Conservation (phyloP, 2,888 invertebrate species). For the Acronicta leporina region DNA sequence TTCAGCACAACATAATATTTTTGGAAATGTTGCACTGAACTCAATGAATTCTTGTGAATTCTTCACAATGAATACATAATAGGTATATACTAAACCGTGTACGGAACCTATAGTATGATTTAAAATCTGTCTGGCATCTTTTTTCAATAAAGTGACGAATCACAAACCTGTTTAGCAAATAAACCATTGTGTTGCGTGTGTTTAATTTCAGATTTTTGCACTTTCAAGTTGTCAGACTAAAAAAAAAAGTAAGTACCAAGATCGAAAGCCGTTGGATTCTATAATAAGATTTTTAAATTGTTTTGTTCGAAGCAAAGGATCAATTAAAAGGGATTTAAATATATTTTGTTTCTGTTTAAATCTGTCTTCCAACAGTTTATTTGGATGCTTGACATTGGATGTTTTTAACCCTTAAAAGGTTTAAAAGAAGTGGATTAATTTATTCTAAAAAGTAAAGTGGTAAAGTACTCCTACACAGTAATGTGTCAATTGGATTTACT, state of each 20-base stretch:
- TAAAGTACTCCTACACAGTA: constrained; percentile 14
- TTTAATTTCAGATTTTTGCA: constrained; percentile 46
- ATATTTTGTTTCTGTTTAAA: neutral
- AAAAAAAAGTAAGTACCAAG: constrained; percentile 20
- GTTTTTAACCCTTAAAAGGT: too few relatives aligned
- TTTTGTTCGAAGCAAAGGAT: constrained; percentile 3
- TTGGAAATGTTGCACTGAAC: neutral
- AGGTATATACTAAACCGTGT: neutral
- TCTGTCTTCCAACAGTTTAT: too few relatives aligned
- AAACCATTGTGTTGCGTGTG: constrained; percentile 49
- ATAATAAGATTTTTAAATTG: constrained; percentile 1
- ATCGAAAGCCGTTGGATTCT: constrained; percentile 30
- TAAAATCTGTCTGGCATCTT: constrained; percentile 5
- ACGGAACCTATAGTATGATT: constrained; percentile 29
- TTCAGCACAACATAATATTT: too few relatives aligned
- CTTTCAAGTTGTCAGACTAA: constrained; percentile 23
- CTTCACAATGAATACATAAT: too few relatives aligned
- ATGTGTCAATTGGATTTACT: neutral
- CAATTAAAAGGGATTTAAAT: neutral
- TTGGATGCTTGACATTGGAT: neutral
- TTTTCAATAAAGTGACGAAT: constrained; percentile 48
- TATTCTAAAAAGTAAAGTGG: constrained; percentile 5
- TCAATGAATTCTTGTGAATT: too few relatives aligned
- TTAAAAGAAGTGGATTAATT: constrained; percentile 9
- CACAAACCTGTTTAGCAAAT: constrained; percentile 47